Base-by-base conservation (phyloP, 2,888 invertebrate species). In the Baccha elongata region DNA sequence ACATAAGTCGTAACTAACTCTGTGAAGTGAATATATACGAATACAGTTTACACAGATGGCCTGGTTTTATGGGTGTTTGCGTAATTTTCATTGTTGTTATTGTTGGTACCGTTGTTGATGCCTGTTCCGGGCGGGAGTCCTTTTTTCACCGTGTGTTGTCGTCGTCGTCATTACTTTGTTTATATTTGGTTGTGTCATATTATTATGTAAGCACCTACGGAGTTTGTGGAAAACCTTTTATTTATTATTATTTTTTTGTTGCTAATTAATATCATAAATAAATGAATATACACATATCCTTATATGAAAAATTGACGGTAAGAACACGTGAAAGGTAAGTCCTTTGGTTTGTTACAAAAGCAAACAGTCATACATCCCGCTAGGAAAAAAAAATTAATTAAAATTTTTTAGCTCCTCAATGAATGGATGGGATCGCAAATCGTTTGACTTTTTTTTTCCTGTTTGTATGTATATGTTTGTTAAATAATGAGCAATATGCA, bases 31-130 rank as follows among this genome's bases (percentile, higher is more conserved):
- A n/a, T n/a, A n/a, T n/a, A n/a, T n/a, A n/a, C n/a, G 35, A 10
- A 23, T 21, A 46, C 40, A 35, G 42, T 60, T 68, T 32, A 42
- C 62, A 46, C 62, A 62, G 68, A 68, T 68, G 68, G 75, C 75
- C 75, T 75, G 75, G 52, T 68, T 68, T 75, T 75, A 75, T 75
- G 68, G 68, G 50, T 75, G 60, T 68, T 75, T 75, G 68, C 75
- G 68, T 68, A 62, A 53, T 68, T 68, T 62, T 62, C 44, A 68
- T 75, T 75, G 65, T 23, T 32, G 37, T 21, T 37, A 26, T 6
- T 52, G 13, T 48, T 4, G 15, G 11, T 62, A 23, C 44, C 23
- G 15, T 6, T 42, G 5, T 6, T 3, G 15, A 5, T 17, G 26
- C 26, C 13, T 10, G 7, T 19, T 44, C 40, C 15, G 3, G 13